Evolutionary conservation across 2,888 invertebrate species (phyloP).

Genomic region (Taphrorychus bicolor): DNA sequence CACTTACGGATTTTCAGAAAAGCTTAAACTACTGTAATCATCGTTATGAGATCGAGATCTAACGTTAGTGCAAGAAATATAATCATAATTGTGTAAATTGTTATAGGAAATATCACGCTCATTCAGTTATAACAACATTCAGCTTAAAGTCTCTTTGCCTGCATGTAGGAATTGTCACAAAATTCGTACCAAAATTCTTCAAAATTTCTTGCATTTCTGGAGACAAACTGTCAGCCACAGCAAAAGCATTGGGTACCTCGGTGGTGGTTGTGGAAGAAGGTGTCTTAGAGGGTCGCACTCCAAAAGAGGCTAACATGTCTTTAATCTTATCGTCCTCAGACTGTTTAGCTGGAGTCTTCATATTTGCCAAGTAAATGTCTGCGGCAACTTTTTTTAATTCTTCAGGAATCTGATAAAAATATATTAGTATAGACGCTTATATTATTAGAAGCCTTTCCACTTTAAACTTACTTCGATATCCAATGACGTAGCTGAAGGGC

Average conservation of each 20-base stretch:
- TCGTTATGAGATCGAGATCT: no score
- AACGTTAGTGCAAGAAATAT: no score
- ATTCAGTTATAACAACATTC: no score
- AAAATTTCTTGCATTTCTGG: slow-evolving; percentile 60
- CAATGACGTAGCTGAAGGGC: no score
- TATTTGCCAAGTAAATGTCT: slow-evolving; percentile 48
- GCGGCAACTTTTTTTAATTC: slow-evolving; percentile 48
- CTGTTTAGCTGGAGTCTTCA: slow-evolving; percentile 26
- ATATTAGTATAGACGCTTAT: background rate
- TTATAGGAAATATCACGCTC: no score
- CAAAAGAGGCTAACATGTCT: slow-evolving; percentile 60
- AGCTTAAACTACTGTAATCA: no score
- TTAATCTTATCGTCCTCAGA: slow-evolving; percentile 50
- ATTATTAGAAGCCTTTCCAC: background rate
- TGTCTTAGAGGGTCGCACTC: slow-evolving; percentile 51
- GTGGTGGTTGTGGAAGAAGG: slow-evolving; percentile 45
- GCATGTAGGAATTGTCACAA: no score
- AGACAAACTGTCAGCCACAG: slow-evolving; percentile 55
- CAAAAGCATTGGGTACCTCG: slow-evolving; percentile 52
- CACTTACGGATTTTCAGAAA: no score
- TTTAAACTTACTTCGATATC: background rate
- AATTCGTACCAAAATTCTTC: slow-evolving; percentile 57
- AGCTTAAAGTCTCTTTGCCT: no score
- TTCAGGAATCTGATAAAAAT: slow-evolving; percentile 44
- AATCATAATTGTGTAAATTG: no score